Percentiles rank a stretch among this genome's conserved stretches.
phyloP scores from a whole-genome alignment of 2,113 vertebrate genomes.

The Dendropsophus ebraccatus region DNA sequence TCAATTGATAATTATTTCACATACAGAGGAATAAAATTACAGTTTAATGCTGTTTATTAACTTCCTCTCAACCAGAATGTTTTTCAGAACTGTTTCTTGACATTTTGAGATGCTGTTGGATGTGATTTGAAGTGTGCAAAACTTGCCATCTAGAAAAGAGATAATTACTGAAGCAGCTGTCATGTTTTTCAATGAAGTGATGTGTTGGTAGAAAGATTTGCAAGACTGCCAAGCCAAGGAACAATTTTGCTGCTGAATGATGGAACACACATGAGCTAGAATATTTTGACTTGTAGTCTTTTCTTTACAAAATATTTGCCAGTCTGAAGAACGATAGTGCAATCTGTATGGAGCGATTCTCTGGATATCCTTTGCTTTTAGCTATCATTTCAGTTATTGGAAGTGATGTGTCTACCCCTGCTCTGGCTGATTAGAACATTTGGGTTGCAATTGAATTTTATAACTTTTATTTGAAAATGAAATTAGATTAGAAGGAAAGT shows the following conservation, averaged over 20 bases:
- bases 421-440: neutral
- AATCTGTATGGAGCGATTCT: slow-evolving; percentile 3
- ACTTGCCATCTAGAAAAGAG: slow-evolving; percentile 59
- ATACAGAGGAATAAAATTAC: slow-evolving; percentile 37
- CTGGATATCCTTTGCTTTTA: neutral
- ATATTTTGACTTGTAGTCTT: slow-evolving; percentile 57
- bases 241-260: slow-evolving; percentile 57
- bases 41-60: slow-evolving; percentile 57
- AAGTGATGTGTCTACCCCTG: neutral
- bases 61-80: slow-evolving; percentile 38
- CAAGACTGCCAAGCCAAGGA: slow-evolving; percentile 54
- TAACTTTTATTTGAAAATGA: too few species aligned
- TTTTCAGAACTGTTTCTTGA: slow-evolving; percentile 52
- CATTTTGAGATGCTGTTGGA: slow-evolving; percentile 57
- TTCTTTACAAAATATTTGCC: slow-evolving; percentile 59
- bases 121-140: slow-evolving; percentile 55
- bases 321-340: slow-evolving; percentile 13
- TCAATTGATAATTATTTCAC: slow-evolving; percentile 45
- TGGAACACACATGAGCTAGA: slow-evolving; percentile 43
- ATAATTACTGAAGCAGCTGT: slow-evolving; percentile 60
- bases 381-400: neutral
- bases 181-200: slow-evolving; percentile 59
- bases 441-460: too few species aligned
- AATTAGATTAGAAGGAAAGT: too few species aligned
- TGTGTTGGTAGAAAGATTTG: slow-evolving; percentile 59